Evolutionary conservation across 2,888 invertebrate species (phyloP), one percentile per base, ranked within the genome.

Genomic region (Megamerina dolium): DNA sequence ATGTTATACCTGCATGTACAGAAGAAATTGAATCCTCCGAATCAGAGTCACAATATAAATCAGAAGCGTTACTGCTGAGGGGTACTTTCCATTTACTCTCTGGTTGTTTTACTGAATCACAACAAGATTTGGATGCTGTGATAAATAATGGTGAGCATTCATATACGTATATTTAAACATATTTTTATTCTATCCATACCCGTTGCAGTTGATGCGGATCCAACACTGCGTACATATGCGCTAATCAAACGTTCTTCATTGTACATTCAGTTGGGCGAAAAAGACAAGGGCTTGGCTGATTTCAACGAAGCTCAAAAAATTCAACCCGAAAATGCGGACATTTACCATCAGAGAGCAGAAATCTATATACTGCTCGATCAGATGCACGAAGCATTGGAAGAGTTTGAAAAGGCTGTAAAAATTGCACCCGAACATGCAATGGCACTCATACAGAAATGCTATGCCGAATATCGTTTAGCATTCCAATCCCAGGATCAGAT

Each of bases 301-400:
- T 94, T 94, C 70, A 78, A 80, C 13, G 73, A 68, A 53, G 95
- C 94, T 23, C 81, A 84, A 31, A 74, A 80, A 57, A 65, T 91
- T 36, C 87, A 89, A 57, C 80, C 89, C 0, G 75, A 83, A 23
- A 89, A 87, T 67, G 80, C 87, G 17, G 96, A 96, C 67, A 82
- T 96, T 40, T 95, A 87, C 69, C 91, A 94, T 67, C 94, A 96
- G 63, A 76, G 93, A 50, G 95, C 93, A 38, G 82, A 95, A 80
- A 85, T 93, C 8, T 80, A 87, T 63, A 74, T 95, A 50, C 72
- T 94, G 36, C 72, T 89, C 60, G 92, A 92, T 44, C 81, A 84
- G 54, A 77, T 89, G 56, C 82, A 85, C 36, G 84, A 85, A 53
- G 93, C 95, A 1, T 78, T 86, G 41, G 68, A 75, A 13, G 90